These are phyloP conservation scores for Drosophila busckii DNA, from an alignment of 1,140 invertebrate genomes.

Conservation along the genomic window DNA sequence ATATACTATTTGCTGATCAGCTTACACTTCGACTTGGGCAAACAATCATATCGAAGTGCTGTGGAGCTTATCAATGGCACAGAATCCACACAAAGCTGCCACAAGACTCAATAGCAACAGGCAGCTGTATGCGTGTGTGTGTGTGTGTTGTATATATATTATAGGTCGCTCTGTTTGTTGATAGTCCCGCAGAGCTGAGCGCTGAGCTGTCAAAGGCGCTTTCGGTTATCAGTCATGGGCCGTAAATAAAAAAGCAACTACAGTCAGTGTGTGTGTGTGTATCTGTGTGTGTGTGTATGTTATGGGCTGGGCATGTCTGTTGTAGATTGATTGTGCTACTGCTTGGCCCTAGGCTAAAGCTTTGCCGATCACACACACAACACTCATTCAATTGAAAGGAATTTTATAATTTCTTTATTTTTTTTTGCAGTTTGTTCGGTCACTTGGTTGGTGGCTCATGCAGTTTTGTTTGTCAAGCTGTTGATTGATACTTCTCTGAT, in stretches of 20 bases:
- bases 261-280: too few relatives aligned
- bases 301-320: too few relatives aligned
- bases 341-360: too few relatives aligned
- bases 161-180: slow-evolving; percentile 50
- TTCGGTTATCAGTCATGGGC: slow-evolving; percentile 32
- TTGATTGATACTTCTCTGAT: slow-evolving; percentile 31
- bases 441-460: not conserved
- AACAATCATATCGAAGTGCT: slow-evolving; percentile 39
- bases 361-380: too few relatives aligned
- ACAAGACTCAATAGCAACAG: slow-evolving; percentile 19
- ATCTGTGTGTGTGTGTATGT: too few relatives aligned
- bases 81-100: too few relatives aligned
- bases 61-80: slow-evolving; percentile 48
- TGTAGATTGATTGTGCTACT: too few relatives aligned
- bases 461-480: not conserved
- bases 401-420: too few relatives aligned
- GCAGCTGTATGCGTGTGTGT: slow-evolving; percentile 1
- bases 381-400: slow-evolving; percentile 46
- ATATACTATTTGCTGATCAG: slow-evolving; percentile 51
- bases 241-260: too few relatives aligned
- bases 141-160: slow-evolving; percentile 14
- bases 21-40: slow-evolving; percentile 58
- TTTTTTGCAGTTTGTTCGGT: too few relatives aligned
- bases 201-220: slow-evolving; percentile 54
- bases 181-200: slow-evolving; percentile 16